Base-by-base conservation (phyloP, 2,797 vertebrate genomes). In the Rousettus madagascariensis region DNA sequence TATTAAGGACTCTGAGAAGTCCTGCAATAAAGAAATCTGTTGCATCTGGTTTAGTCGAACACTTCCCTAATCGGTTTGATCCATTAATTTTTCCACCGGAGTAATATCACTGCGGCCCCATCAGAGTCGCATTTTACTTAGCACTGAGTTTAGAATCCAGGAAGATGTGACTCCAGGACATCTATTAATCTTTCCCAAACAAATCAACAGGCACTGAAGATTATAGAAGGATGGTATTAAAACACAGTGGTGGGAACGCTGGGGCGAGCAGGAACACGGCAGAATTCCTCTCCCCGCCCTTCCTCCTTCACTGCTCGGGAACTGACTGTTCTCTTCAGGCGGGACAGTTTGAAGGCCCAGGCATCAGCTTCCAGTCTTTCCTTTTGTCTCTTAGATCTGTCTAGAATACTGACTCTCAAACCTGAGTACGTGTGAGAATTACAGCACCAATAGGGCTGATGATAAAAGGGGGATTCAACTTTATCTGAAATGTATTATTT, bases 161-260 rank as follows among this genome's bases (percentile, higher is more conserved):
- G 19, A 43, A 51, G 46, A 20, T 6, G 33, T 49, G 20, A 43
- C 46, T 10, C 69, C 28, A 16, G 4, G 6, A 46, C 28, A n/a
- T 38, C n/a, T 63, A 63, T 72, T n/a, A 85, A 63, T 30, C 43
- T n/a, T 46, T 41, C 38, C 43, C 83, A 79, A 90, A 86, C n/a
- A 63, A 79, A 30, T 36, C 15, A 26, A 36, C 36, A 43, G 30
- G 6, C 5, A 0, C 36, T 61, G 30, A 41, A 69, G 63, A 41
- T 68, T 33, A 55, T 7, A 24, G 79, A 83, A 95, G 22, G n/a
- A 9, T 43, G 8, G 2, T 15, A 28, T 46, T 84, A 65, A 90
- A 79, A 83, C 53, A 49, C 24, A 69, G 19, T 22, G 7, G 9
- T 28, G 15, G 72, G 28, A 26, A 75, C 6, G n/a, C 36, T 28